A percentile compares a stretch with the other conserved stretches of the same genome.
Conservation (phyloP, 2,113 vertebrate genomes). For the Chroicocephalus ridibundus region DNA sequence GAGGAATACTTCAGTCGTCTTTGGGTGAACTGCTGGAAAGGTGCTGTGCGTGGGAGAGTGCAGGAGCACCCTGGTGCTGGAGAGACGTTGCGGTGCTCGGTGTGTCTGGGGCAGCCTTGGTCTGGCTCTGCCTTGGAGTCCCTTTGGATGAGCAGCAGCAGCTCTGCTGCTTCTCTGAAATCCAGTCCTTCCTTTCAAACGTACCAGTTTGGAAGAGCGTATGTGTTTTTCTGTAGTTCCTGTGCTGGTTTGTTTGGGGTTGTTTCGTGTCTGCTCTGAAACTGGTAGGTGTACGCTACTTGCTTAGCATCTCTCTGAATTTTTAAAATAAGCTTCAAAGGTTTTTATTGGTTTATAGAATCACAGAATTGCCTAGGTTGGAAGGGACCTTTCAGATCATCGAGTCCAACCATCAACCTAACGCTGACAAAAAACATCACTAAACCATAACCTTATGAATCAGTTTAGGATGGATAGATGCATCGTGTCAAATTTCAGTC, state of each 20-base stretch:
- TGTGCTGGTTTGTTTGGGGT: not conserved
- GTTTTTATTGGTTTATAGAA: not conserved
- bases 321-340: not conserved
- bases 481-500: not conserved
- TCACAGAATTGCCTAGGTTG: not conserved
- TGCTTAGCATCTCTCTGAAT: not conserved
- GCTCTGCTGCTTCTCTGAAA: not conserved
- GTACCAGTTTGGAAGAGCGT: not conserved
- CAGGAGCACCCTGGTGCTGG: no score
- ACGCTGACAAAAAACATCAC: not conserved
- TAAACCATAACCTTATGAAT: not conserved
- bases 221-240: not conserved
- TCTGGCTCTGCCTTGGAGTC: not conserved
- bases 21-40: not conserved
- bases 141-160: not conserved
- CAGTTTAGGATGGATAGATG: not conserved
- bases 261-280: not conserved
- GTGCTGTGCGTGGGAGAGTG: accelerated
- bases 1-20: not conserved
- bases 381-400: not conserved
- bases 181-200: no score
- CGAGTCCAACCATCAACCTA: not conserved
- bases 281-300: not conserved
- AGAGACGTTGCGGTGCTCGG: no score
- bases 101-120: not conserved